Base-by-base conservation (phyloP, 30 jellyfish, hydroid and myxozoan genomes). In the Aurelia aurita region DNA sequence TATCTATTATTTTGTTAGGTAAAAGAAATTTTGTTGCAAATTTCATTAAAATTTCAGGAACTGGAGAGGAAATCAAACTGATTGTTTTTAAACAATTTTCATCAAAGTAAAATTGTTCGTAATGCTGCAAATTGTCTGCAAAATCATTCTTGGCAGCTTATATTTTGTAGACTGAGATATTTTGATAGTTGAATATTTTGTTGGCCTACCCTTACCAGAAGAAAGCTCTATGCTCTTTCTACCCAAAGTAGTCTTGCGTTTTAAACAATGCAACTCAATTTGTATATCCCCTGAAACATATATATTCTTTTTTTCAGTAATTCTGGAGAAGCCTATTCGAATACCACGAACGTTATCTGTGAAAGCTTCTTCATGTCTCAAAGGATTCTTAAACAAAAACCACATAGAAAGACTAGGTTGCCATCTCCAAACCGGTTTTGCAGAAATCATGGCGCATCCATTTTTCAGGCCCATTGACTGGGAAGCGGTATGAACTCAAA, bases 371-470 rank as follows among this genome's bases (percentile, higher is more conserved):
- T 88, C 97, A 0, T 91, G 98, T 55, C 80, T 96, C 72, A 91
- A 88, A 66, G 97, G 98, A 46, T 93, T 96, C 63, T 85, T 96
- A 31, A 91, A 90, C 88, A 96, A 96, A 96, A 90, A 91, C 62
- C 99, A 98, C 18, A 84, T 68, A 19, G 99, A 96, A 3, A 90
- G 99, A 27, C 84, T 96, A 0, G 99, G 98, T 32, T 96, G 99
- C 69, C 98, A 90, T 79, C 91, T 84, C 44, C 98, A 96, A 61
- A 90, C 98, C 15, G 99, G 98, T 3, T 96, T 96, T 84, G 91
- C 95, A 23, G 98, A 96, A 34, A 90, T 96, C 84, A 87, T 79
- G 93, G 77, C 98, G 3, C 99, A 96, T 71, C 66, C 83, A 18
- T 96, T 96, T 89, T 96, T 96, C 88, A 91, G 92, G 68, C 61